phyloP scores from a whole-genome alignment of 2,113 vertebrate species.

The Condylura cristata region DNA sequence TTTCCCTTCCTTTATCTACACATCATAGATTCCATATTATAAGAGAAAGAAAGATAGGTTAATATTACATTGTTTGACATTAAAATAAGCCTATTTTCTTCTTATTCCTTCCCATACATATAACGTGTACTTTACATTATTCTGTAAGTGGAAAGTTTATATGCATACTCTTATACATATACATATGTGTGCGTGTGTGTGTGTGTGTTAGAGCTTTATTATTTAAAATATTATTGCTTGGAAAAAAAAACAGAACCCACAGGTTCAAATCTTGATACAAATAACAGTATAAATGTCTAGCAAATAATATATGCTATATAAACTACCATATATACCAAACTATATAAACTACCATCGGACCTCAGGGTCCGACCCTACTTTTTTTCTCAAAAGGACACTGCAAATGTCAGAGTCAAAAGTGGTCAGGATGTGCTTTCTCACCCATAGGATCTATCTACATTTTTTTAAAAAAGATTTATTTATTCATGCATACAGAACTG shows the following conservation, averaged over 20 bases:
- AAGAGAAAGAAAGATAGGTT: neutral
- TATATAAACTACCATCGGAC: neutral
- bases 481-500: no score
- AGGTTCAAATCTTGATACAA: neutral
- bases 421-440: neutral
- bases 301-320: neutral
- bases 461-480: no score
- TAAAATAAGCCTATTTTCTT: conserved; percentile 13
- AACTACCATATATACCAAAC: neutral
- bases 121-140: neutral
- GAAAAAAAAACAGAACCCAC: neutral
- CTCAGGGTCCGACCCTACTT: neutral
- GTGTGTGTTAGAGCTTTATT: neutral
- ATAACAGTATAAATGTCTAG: neutral
- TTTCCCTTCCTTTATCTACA: neutral
- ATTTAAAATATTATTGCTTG: neutral
- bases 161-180: no score
- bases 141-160: neutral
- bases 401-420: neutral
- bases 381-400: neutral
- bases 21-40: neutral
- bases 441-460: neutral
- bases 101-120: neutral
- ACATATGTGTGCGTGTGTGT: neutral
- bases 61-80: neutral